Evolutionary conservation across 2,113 vertebrate species (phyloP).

Genomic region (Mionectes macconnelli): DNA sequence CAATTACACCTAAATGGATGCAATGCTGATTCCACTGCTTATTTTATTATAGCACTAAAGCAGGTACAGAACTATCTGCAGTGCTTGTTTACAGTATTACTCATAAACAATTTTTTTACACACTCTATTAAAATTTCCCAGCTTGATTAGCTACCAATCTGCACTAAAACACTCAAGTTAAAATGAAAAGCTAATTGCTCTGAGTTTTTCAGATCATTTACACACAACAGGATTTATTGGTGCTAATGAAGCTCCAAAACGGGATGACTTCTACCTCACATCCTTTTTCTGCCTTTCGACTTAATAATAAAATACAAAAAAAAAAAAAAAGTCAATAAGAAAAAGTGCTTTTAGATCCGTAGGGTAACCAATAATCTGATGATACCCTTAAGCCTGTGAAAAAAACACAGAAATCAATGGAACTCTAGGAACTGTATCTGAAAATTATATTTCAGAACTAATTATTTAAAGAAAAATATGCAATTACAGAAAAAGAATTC

Average conservation of each 20-base stretch:
- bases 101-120: constrained; percentile 67
- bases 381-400: background rate
- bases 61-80: constrained; percentile 52
- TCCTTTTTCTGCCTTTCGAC: background rate
- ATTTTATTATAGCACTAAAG: constrained; percentile 64
- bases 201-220: constrained; percentile 63
- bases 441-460: background rate
- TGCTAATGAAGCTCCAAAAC: constrained; percentile 47
- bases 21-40: constrained; percentile 61
- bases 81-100: constrained; percentile 61
- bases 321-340: background rate
- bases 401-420: background rate
- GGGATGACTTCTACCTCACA: background rate
- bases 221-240: constrained; percentile 55
- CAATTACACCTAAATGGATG: constrained; percentile 66
- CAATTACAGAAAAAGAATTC: background rate
- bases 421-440: background rate
- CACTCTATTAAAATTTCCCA: constrained; percentile 60
- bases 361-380: background rate
- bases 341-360: background rate
- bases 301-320: constrained; percentile 5
- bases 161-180: constrained; percentile 58
- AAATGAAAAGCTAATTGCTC: constrained; percentile 69
- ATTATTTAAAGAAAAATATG: background rate
- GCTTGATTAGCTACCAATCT: constrained; percentile 72